Percentiles rank a stretch among this genome's conserved stretches.
These are phyloP conservation scores for Amphipyra berbera DNA, from an alignment of 2,888 invertebrate genomes.

Conservation along the genomic window DNA sequence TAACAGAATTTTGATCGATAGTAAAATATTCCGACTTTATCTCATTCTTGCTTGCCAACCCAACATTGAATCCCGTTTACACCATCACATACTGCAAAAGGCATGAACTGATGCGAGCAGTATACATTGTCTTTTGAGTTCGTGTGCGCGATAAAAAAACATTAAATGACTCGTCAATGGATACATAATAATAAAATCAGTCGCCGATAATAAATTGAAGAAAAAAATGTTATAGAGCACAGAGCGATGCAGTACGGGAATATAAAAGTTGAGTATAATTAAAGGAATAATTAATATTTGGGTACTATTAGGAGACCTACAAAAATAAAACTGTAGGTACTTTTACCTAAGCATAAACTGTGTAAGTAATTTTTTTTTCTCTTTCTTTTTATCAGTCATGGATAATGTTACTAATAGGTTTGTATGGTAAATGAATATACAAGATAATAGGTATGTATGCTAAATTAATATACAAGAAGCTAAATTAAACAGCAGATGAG, in stretches of 20 bases:
- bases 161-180: constrained; percentile 23
- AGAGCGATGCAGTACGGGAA: neutral
- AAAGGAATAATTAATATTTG: no score
- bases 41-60: neutral
- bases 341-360: no score
- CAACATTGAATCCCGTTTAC: constrained; percentile 17
- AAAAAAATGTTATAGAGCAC: constrained; percentile 3
- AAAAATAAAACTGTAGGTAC: no score
- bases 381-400: no score
- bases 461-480: no score
- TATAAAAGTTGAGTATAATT: no score
- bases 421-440: no score
- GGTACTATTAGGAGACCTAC: no score
- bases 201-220: neutral
- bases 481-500: neutral
- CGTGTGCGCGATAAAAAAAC: neutral
- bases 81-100: neutral
- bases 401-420: no score
- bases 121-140: constrained; percentile 29
- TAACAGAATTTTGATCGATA: constrained; percentile 11
- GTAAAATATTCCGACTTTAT: constrained; percentile 4
- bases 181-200: constrained; percentile 4
- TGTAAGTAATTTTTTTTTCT: no score
- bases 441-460: no score
- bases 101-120: constrained; percentile 11